Conservation (phyloP, 2,797 vertebrate species). For the Sternotherus odoratus region DNA sequence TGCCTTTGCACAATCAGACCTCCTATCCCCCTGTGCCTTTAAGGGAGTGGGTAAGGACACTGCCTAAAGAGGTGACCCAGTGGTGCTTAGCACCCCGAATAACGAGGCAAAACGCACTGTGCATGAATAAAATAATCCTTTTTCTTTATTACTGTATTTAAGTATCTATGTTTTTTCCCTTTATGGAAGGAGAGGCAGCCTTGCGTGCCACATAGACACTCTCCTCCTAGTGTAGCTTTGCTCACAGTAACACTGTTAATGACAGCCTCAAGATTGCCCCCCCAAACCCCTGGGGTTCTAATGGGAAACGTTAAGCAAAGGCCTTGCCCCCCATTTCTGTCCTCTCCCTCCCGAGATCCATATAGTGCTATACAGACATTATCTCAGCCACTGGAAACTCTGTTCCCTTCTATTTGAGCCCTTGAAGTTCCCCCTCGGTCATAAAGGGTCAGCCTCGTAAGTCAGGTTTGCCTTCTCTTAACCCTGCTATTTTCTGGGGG, state of each 20-base stretch:
- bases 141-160: not conserved
- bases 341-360: fast-evolving
- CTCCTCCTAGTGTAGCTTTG: slow-evolving; percentile 20
- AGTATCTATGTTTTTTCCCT: not conserved
- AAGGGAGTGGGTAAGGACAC: not conserved
- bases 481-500: not conserved
- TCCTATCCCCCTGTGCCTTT: not conserved
- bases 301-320: not conserved
- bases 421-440: fast-evolving
- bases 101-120: not conserved
- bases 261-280: not conserved
- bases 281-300: not conserved
- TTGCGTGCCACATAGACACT: not conserved
- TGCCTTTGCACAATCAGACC: not conserved
- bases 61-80: not conserved
- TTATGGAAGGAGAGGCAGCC: not conserved
- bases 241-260: not conserved
- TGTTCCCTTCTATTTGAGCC: fast-evolving
- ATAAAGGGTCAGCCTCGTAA: not conserved
- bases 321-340: not conserved
- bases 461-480: not conserved
- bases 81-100: not conserved
- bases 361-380: not conserved
- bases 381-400: not conserved
- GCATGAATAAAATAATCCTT: slow-evolving; percentile 27